Evolutionary conservation across 1,140 invertebrate genomes (phyloP), one percentile per base, ranked within the genome.

Genomic region (Scaptomyza hsui): DNA sequence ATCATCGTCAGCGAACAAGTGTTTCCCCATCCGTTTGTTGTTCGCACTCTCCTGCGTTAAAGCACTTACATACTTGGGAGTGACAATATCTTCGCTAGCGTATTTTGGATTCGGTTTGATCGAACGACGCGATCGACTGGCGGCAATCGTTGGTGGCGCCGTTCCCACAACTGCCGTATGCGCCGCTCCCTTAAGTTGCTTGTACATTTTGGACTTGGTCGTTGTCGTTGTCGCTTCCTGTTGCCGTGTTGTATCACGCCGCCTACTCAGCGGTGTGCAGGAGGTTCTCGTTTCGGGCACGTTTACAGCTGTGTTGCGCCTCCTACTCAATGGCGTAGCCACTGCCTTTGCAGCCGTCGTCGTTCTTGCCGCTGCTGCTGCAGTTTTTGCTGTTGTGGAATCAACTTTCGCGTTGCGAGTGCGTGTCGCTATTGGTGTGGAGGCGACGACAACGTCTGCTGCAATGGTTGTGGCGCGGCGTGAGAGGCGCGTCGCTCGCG

Each of bases 101-200:
- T 91, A 91, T 59, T 90, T 91, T 0, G 89, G 90, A 80, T 91
- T 91, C 29, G 90, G 90, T 37, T 91, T 91, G n/a, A 91, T 90
- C 4, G 90, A 90, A 16, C 90, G 80, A 29, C 89, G 55, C 1
- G 90, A 90, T 0, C 89, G 72, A 15, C 80, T 89, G 1, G 89
- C 78, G 5, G 89, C 89, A 56, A 91, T 90, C 9, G 89, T 90
- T 2, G 89, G 77, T 7, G 89, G 85, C 26, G 85, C 73, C 12
- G 61, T 44, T 0, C 51, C 59, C 6, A 41, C 29, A 1, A 56
- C 7, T n/a, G 32, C 4, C n/a, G 32, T 35, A 26, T 6, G 24
- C 12, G 12, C 32, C 32, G 4, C 32, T 3, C 12, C 32, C 26
- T 71, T 71, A 0, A 59, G 10, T 45, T 71, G 73, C 41, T 88